Evolutionary conservation across 1,140 invertebrate genomes (phyloP).

Genomic region (Drosophila yakuba): DNA sequence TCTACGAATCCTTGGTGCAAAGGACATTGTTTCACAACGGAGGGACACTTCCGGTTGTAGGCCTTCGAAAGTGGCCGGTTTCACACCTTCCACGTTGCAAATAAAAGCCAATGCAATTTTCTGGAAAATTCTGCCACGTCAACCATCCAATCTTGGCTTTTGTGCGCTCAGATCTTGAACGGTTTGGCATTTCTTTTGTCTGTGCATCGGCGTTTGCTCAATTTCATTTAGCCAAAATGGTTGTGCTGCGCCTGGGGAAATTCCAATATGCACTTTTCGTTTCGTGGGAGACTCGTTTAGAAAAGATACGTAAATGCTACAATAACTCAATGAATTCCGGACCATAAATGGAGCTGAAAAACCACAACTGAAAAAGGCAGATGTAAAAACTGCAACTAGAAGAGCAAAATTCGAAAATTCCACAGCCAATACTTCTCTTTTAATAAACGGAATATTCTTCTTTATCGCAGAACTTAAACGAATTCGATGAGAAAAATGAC

Average conservation of each 20-base stretch:
- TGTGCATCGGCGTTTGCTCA: conserved; percentile 1
- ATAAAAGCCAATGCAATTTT: conserved; percentile 15
- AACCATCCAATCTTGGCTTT: conserved; percentile 4
- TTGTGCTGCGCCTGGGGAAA: conserved; percentile 15
- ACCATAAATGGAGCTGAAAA: neutral
- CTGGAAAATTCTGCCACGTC: conserved; percentile 29
- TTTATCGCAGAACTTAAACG: too few species aligned
- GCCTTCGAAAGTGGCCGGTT: conserved; percentile 19
- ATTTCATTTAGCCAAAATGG: conserved; percentile 23
- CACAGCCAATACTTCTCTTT: too few species aligned
- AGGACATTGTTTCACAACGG: conserved; percentile 29
- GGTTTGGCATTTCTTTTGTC: conserved; percentile 29
- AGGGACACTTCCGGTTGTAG: conserved; percentile 34
- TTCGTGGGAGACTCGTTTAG: neutral
- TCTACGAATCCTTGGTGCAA: conserved; percentile 1
- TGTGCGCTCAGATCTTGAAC: conserved; percentile 20
- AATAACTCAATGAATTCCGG: neutral
- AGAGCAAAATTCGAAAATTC: neutral
- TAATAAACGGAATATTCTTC: too few species aligned
- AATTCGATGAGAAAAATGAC: too few species aligned
- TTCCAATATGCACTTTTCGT: conserved; percentile 14
- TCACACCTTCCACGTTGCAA: neutral
- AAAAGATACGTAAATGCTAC: neutral
- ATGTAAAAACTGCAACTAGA: neutral
- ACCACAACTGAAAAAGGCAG: neutral